Base-by-base conservation (phyloP, 1,140 invertebrate genomes). In the Zaprionus nigranus region DNA sequence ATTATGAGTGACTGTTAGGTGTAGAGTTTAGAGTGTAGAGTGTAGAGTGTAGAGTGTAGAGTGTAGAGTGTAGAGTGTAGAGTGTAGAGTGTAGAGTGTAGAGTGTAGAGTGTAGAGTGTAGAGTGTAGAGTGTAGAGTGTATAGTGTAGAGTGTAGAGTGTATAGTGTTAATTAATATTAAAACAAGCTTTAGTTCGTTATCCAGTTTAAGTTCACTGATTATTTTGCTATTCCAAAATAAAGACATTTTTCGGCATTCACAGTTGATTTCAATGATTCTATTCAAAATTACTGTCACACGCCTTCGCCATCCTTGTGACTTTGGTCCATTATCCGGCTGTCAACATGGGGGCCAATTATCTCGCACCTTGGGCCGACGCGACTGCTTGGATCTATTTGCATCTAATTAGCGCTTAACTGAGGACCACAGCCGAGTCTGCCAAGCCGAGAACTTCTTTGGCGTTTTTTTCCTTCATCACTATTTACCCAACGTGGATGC, bases 381-480 rank as follows among this genome's bases (percentile, higher is more conserved):
- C 69, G 43, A 34, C 61, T 66, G 58, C 54, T 79, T 72, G 57
- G 60, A 88, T 79, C 75, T 88, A 90, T 88, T 88, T 88, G 75
- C 84, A 90, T 90, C 84, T 88, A 88, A 88, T 88, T 88, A 90
- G 84, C 78, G 81, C 59, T 67, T 67, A 62, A 75, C 67, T 75
- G 63, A 70, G 78, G 64, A 57, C 70, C 75, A 66, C 62, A 65
- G 76, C 51, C 40, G 62, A 5, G 46, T 5, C 5, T 6, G 51
- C 2, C 15, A 51, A 62, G 46, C 65, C 43, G 30, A 72, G 59
- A 12, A 40, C 5, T 40, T 54, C 34, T 20, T 61, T 38, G 64
- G 9, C 30, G 53, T 66, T 59, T 58, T 30, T 26, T 51, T 57
- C n/a, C 43, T 46, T 28, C 46, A 59, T 61, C 20, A 26, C 24